phyloP scores from a whole-genome alignment of 2,113 vertebrate genomes.

The Corynorhinus townsendii region DNA sequence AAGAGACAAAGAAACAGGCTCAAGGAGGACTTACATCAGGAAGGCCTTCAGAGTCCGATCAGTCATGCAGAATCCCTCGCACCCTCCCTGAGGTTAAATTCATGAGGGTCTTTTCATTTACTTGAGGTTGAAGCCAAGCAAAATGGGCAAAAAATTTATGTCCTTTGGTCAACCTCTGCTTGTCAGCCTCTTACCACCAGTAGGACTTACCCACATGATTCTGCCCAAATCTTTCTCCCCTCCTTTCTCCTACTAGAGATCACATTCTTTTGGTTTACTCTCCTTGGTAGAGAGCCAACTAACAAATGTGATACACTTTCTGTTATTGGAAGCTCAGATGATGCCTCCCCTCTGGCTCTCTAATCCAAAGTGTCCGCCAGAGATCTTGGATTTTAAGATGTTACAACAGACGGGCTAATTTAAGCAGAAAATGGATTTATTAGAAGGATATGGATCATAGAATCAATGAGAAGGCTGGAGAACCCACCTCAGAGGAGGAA shows the following conservation, averaged over 20 bases:
- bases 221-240: neutral
- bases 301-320: neutral
- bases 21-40: neutral
- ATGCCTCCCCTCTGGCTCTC: neutral
- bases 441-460: neutral
- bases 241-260: neutral
- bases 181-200: neutral
- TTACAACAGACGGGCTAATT: neutral
- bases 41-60: neutral
- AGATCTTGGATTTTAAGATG: neutral
- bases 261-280: neutral
- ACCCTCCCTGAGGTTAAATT: neutral
- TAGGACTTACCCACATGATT: neutral
- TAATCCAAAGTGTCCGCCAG: neutral
- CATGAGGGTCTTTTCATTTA: neutral
- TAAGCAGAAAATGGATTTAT: constrained; percentile 17
- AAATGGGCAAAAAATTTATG: neutral
- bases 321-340: neutral
- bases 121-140: neutral
- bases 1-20: neutral
- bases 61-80: neutral
- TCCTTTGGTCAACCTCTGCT: neutral
- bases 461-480: neutral
- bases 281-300: neutral
- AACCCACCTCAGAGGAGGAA: neutral